These are phyloP conservation scores for Phengaris alcon DNA, from an alignment of 2,888 invertebrate genomes.

Conservation along the genomic window DNA sequence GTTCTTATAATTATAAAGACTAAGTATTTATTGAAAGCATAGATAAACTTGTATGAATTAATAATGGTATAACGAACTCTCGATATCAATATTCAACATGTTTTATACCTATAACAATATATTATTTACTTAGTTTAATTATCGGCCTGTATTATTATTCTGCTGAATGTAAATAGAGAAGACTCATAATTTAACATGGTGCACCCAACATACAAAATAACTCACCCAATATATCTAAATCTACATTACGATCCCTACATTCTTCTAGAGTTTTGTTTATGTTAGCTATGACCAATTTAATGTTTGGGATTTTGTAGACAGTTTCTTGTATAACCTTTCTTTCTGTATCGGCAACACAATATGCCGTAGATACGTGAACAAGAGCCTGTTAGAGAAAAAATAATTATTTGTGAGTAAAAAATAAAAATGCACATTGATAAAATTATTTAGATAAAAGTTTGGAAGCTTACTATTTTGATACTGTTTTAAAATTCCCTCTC, in stretches of 20 bases:
- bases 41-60: neutral
- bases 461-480: neutral
- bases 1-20: neutral
- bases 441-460: neutral
- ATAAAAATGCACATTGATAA: too few relatives aligned
- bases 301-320: neutral
- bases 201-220: neutral
- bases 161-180: too few relatives aligned
- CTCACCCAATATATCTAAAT: conserved; percentile 3
- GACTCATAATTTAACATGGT: too few relatives aligned
- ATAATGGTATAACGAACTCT: neutral
- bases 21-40: too few relatives aligned
- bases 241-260: neutral
- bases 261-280: conserved; percentile 11
- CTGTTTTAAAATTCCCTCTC: too few relatives aligned
- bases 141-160: too few relatives aligned
- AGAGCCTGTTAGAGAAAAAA: conserved; percentile 19
- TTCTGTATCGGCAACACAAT: conserved; percentile 37
- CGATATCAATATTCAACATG: neutral
- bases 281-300: neutral
- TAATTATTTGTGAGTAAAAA: too few relatives aligned
- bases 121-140: too few relatives aligned
- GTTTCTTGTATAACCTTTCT: neutral
- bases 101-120: too few relatives aligned
- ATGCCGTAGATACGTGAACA: conserved; percentile 39